Base-by-base conservation (phyloP, 2,113 vertebrate species). In the Oncorhynchus keta region DNA sequence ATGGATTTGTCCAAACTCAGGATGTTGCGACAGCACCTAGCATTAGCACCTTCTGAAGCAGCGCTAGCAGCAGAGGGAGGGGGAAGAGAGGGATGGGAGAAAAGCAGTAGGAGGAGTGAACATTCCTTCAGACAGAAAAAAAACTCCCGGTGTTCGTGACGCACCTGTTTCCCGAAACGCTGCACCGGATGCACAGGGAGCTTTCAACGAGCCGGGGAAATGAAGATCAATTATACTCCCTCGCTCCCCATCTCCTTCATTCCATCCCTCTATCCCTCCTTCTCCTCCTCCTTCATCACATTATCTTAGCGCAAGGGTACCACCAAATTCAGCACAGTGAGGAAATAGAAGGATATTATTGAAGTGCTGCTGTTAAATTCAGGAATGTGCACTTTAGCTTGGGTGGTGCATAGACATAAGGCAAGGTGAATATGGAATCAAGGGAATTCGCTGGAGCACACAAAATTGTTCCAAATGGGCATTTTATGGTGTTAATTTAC, bases 191-290 rank as follows among this genome's bases (percentile, higher is more conserved):
- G 12, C 14, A 16, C 39, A 18, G 26, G 35, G 70, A 62, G 45
- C 71, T 45, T 32, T 24, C 3, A 83, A 76, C 22, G 45, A 55
- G 0, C 65, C 45, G 13, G 57, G 76, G 78, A 79, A 80, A 79
- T 75, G 55, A 70, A 81, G 66, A 49, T 62, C 73, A 81, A 84
- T 86, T 76, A 62, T 66, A 5, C 57, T 64, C 2, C 57, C 71
- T 16, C 57, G 2, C 32, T 74, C 59, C 39, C 72, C 65, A 48
- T 20, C 72, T 67, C 16, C 22, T 68, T 13, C 57, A 7, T 13
- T 75, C 67, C 28, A 70, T n/a, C 22, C 28, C 49, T 57, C 12
- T 30, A 7, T 72, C 22, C 22, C 3, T 18, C 13, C 55, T 30
- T 20, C 26, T 51, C 48, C 32, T 24, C 8, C 16, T 32, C 72